These are phyloP conservation scores for Drosophila austrosaltans DNA, from an alignment of 2,888 invertebrate genomes.

Conservation along the genomic window DNA sequence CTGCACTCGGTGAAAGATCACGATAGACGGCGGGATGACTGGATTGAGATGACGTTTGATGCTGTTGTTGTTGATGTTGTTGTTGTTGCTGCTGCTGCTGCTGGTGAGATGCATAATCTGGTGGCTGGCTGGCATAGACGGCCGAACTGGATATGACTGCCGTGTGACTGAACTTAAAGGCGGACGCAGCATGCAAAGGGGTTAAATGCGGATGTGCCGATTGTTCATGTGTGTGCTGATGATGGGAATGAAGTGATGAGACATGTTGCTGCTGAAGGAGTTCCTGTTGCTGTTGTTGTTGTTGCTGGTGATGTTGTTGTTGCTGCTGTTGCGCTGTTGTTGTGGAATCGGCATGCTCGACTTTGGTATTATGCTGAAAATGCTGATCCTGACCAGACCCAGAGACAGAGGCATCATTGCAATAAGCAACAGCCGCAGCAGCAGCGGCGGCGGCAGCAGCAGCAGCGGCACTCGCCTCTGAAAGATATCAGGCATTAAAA, in stretches of 20 bases:
- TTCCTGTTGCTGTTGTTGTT: conserved; percentile 52
- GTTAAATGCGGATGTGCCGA: conserved; percentile 63
- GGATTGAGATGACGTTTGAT: conserved; percentile 63
- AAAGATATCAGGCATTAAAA: conserved; percentile 34
- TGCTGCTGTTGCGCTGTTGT: conserved; percentile 78
- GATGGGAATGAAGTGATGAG: conserved; percentile 54
- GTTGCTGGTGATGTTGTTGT: conserved; percentile 57
- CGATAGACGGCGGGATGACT: conserved; percentile 54
- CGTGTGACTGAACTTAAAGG: conserved; percentile 77
- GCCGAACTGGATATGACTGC: conserved; percentile 73
- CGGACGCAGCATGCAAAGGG: conserved; percentile 67
- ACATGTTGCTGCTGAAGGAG: conserved; percentile 50
- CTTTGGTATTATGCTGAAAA: conserved; percentile 77
- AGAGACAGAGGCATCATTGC: conserved; percentile 75
- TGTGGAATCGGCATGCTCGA: conserved; percentile 83
- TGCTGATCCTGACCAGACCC: conserved; percentile 57
- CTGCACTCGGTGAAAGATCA: conserved; percentile 72
- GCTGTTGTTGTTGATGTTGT: conserved; percentile 24
- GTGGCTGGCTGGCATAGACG: conserved; percentile 66
- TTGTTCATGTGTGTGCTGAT: conserved; percentile 59
- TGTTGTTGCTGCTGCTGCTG: conserved; percentile 3
- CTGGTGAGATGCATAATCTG: conserved; percentile 50
- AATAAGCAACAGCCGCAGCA: conserved; percentile 72
- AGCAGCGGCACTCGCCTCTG: conserved; percentile 62
- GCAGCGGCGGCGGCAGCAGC: conserved; percentile 58